A percentile compares a stretch with the other conserved stretches of the same genome.
Evolutionary conservation across 2,797 vertebrate species (phyloP).

Genomic region (Melanotaenia pygmaea): DNA sequence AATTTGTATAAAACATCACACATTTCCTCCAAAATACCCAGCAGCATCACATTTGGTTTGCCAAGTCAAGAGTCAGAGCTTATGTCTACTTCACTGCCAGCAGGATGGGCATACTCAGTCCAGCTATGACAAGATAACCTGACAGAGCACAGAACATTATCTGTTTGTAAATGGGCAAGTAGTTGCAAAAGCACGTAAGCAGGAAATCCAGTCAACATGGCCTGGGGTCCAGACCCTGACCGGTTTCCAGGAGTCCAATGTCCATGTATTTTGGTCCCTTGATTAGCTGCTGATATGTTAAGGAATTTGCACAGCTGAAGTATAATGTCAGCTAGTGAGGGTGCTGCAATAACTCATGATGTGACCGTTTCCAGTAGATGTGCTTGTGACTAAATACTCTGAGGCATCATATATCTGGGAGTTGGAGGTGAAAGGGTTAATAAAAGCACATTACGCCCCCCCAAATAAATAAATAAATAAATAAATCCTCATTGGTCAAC

Average conservation of each 20-base stretch:
- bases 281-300: slow-evolving; percentile 16
- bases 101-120: neutral
- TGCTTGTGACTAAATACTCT: neutral
- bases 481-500: neutral
- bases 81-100: neutral
- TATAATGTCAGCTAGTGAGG: neutral
- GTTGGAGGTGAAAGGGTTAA: neutral
- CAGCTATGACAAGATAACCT: neutral
- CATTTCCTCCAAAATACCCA: neutral
- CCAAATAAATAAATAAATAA: too few relatives aligned
- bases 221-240: neutral
- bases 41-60: slow-evolving; percentile 8
- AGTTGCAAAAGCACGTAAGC: slow-evolving; percentile 3
- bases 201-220: slow-evolving; percentile 2
- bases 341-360: slow-evolving; percentile 4
- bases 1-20: slow-evolving; percentile 7
- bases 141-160: neutral
- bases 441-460: too few relatives aligned
- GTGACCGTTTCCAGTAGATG: neutral
- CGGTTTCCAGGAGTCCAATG: slow-evolving; percentile 12
- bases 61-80: neutral
- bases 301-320: slow-evolving; percentile 1
- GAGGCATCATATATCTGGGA: neutral
- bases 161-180: neutral
- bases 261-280: slow-evolving; percentile 12